These are phyloP conservation scores for Bergia puertoricense DNA, from an alignment of 92 coral and sea anemone genomes.

Conservation along the genomic window DNA sequence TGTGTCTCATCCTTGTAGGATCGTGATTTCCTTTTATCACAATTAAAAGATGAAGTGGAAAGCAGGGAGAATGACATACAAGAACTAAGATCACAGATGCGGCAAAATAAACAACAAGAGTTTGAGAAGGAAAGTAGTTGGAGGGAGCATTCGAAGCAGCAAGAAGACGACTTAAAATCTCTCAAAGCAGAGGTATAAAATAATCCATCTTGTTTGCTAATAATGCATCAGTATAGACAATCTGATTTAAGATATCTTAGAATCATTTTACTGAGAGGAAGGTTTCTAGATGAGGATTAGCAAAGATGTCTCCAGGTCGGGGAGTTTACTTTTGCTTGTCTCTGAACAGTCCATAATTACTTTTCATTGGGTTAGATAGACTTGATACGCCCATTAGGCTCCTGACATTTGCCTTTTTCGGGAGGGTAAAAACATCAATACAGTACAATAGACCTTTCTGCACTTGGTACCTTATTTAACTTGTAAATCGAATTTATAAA, in stretches of 20 bases:
- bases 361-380: no score
- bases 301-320: background rate
- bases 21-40: constrained; percentile 41
- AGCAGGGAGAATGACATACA: constrained; percentile 71
- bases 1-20: constrained; percentile 1
- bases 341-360: no score
- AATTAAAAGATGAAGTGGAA: constrained; percentile 66
- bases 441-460: background rate
- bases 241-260: background rate
- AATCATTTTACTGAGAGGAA: background rate
- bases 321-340: background rate
- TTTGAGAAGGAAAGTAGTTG: constrained; percentile 67
- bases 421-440: no score
- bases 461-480: background rate
- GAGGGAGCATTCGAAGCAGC: constrained; percentile 69
- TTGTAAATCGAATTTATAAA: no score
- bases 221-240: background rate
- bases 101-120: constrained; percentile 81
- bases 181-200: constrained; percentile 69
- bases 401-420: no score
- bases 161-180: constrained; percentile 55
- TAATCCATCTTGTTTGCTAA: background rate
- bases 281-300: background rate
- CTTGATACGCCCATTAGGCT: no score
- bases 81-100: constrained; percentile 66